These are phyloP conservation scores for Sussaba pulchella DNA, from an alignment of 2,888 invertebrate species.

Conservation along the genomic window DNA sequence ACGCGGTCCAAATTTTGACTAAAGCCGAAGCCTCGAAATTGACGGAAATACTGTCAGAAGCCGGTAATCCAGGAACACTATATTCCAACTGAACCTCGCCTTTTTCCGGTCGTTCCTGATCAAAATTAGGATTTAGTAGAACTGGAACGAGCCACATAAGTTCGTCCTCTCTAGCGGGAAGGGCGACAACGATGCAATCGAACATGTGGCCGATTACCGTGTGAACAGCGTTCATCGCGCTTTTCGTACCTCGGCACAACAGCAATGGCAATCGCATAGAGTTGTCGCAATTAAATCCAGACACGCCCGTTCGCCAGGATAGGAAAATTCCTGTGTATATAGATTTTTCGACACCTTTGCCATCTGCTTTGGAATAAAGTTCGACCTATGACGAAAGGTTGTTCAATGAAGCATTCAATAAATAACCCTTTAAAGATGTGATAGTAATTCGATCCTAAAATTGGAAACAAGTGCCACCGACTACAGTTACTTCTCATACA, in stretches of 20 bases:
- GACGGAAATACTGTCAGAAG: conserved; percentile 73
- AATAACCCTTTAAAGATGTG: no score
- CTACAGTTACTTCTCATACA: no score
- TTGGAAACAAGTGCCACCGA: no score
- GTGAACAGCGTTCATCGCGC: conserved; percentile 76
- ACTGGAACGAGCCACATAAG: conserved; percentile 80
- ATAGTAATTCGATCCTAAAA: no score
- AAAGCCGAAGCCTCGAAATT: conserved; percentile 71
- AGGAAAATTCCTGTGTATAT: conserved; percentile 80
- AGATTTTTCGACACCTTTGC: conserved; percentile 63
- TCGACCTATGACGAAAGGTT: conserved; percentile 70
- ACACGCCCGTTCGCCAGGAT: conserved; percentile 75
- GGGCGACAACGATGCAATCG: conserved; percentile 77
- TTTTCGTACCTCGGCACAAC: conserved; percentile 78
- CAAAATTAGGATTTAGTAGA: conserved; percentile 69
- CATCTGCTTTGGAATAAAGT: conserved; percentile 66
- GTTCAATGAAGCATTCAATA: no score
- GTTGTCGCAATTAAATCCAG: conserved; percentile 59
- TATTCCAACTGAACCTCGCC: conserved; percentile 76
- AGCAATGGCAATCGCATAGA: conserved; percentile 77
- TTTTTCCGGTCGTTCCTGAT: conserved; percentile 50
- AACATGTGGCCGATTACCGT: conserved; percentile 78
- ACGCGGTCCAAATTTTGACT: conserved; percentile 74
- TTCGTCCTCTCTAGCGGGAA: conserved; percentile 76
- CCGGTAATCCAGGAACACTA: conserved; percentile 73